phyloP scores from a whole-genome alignment of 2,113 vertebrate genomes.

The Percopsis transmontana region DNA sequence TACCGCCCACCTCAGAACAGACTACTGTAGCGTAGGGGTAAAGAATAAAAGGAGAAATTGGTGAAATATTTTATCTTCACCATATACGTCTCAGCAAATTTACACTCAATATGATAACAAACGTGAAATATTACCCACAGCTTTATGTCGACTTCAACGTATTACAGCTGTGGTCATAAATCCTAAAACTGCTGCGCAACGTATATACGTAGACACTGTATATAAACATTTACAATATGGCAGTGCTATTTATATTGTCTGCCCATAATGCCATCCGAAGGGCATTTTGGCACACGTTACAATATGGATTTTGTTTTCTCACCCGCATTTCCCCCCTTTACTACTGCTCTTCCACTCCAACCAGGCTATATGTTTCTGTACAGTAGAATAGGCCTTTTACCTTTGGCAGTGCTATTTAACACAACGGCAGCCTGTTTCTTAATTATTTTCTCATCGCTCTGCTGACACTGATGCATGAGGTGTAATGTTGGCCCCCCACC shows the following conservation, averaged over 20 bases:
- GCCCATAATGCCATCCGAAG: slow-evolving; percentile 73
- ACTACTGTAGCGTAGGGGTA: slow-evolving; percentile 40
- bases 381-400: slow-evolving; percentile 63
- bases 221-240: slow-evolving; percentile 82
- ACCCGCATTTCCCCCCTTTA: slow-evolving; percentile 52
- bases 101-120: slow-evolving; percentile 78
- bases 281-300: slow-evolving; percentile 74
- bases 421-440: slow-evolving; percentile 69
- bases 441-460: slow-evolving; percentile 79
- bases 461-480: slow-evolving; percentile 77
- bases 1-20: not conserved
- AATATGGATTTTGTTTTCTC: slow-evolving; percentile 62
- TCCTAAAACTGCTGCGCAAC: slow-evolving; percentile 67
- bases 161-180: slow-evolving; percentile 73
- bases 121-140: slow-evolving; percentile 79
- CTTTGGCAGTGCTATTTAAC: slow-evolving; percentile 71
- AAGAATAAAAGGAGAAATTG: slow-evolving; percentile 62
- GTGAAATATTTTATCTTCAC: slow-evolving; percentile 75
- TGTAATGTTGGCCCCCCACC: slow-evolving; percentile 51
- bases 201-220: slow-evolving; percentile 66
- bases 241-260: slow-evolving; percentile 79
- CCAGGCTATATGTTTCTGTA: slow-evolving; percentile 42
- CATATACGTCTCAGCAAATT: slow-evolving; percentile 74
- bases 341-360: slow-evolving; percentile 50
- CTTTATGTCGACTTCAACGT: slow-evolving; percentile 72